These are phyloP conservation scores for Magallana angulata DNA, from an alignment of 1,140 invertebrate species.

Conservation along the genomic window DNA sequence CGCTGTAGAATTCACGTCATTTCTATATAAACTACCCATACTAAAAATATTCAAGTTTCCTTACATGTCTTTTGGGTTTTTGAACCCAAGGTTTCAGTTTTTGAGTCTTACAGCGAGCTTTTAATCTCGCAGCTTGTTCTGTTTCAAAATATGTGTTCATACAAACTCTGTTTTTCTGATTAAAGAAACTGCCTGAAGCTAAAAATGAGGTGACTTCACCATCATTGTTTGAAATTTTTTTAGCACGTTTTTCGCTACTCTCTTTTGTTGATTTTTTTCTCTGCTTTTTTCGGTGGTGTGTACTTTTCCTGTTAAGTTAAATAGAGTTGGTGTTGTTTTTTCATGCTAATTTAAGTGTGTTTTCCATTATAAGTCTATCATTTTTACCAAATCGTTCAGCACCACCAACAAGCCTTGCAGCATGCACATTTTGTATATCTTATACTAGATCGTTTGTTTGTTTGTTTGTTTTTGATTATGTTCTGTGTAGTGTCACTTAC, in stretches of 20 bases:
- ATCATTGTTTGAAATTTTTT: not conserved
- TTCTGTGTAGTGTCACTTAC: constrained; percentile 10
- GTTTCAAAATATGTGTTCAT: not conserved
- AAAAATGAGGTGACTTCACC: not conserved
- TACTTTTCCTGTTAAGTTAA: not conserved
- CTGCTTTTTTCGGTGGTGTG: not conserved
- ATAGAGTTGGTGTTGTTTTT: not conserved
- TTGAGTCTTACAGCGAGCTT: not conserved
- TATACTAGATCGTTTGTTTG: not conserved
- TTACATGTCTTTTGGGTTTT: not conserved
- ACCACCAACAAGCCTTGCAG: not conserved
- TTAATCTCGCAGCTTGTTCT: not conserved
- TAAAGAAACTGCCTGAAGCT: not conserved
- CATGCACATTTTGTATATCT: not conserved
- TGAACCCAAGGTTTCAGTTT: not conserved
- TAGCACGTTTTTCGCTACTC: not conserved
- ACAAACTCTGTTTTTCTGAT: not conserved
- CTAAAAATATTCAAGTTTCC: not conserved
- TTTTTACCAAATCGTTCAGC: not conserved
- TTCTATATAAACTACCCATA: not conserved
- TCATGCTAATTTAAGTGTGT: not conserved
- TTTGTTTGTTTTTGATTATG: not conserved
- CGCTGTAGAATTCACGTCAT: no score
- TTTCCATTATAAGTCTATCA: not conserved
- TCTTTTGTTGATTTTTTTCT: no score